These are phyloP conservation scores for Melanotaenia boesemani DNA, from an alignment of 2,797 vertebrate species.

Conservation along the genomic window DNA sequence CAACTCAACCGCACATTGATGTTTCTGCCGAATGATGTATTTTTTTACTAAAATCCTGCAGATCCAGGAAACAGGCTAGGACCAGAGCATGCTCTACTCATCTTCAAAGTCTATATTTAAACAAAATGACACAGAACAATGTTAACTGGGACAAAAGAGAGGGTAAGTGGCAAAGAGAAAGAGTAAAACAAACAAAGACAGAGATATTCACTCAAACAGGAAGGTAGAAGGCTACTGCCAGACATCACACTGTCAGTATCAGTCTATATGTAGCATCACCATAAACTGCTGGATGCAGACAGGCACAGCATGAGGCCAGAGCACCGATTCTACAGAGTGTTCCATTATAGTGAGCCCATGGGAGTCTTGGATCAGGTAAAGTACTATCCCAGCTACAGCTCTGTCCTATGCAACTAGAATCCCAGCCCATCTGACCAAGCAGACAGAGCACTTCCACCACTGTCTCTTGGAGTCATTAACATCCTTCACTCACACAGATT, in stretches of 20 bases:
- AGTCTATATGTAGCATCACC: constrained; percentile 76
- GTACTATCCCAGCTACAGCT: constrained; percentile 77
- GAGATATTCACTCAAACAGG: constrained; percentile 48
- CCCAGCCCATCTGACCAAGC: constrained; percentile 54
- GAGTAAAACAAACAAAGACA: constrained; percentile 53
- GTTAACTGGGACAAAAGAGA: constrained; percentile 46
- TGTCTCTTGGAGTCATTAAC: constrained; percentile 76
- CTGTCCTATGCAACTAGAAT: constrained; percentile 71
- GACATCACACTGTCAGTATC: constrained; percentile 75
- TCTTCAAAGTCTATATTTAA: constrained; percentile 43
- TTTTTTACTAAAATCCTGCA: constrained; percentile 70
- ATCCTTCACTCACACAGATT: constrained; percentile 78
- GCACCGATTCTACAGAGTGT: constrained; percentile 59
- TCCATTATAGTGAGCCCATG: constrained; percentile 73
- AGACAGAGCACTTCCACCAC: constrained; percentile 71
- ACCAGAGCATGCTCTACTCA: constrained; percentile 36
- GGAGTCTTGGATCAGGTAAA: constrained; percentile 75
- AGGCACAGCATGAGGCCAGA: constrained; percentile 73
- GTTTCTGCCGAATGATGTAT: constrained; percentile 59
- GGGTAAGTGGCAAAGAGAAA: constrained; percentile 27
- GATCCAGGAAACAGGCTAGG: constrained; percentile 63
- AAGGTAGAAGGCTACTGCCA: constrained; percentile 44
- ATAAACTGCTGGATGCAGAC: constrained; percentile 80
- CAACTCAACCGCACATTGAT: constrained; percentile 61
- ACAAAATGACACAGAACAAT: constrained; percentile 39